These are phyloP conservation scores for Otolemur garnettii DNA, from an alignment of 2,113 vertebrate species.

Conservation along the genomic window DNA sequence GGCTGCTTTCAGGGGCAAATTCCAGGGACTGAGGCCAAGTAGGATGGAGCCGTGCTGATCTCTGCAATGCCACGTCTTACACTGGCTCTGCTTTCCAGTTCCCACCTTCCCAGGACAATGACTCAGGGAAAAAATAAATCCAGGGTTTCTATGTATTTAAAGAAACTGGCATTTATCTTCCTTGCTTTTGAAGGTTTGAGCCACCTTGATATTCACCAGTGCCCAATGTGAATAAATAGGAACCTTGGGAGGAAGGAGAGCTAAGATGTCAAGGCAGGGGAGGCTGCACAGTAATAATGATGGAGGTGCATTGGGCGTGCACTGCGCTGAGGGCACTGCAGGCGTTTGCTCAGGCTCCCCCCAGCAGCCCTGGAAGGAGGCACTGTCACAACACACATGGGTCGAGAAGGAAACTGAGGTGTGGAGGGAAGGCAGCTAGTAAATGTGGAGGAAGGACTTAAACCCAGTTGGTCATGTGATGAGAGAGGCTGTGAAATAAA, in stretches of 20 bases:
- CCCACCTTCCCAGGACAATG: background rate
- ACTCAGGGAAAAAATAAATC: background rate
- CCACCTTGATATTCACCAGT: too few relatives aligned
- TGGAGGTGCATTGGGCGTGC: accelerated
- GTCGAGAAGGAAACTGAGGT: background rate
- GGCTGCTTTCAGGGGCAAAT: background rate
- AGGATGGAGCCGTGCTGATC: background rate
- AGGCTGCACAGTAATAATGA: background rate
- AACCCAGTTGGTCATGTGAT: background rate
- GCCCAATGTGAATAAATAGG: background rate
- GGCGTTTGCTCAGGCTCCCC: accelerated
- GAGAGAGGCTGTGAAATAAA: too few relatives aligned
- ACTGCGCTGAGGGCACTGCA: too few relatives aligned
- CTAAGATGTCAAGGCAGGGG: background rate
- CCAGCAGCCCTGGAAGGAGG: background rate
- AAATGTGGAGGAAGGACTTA: background rate
- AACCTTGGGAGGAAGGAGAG: background rate
- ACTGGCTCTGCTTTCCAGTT: background rate
- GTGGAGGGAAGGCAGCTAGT: background rate
- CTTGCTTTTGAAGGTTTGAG: background rate
- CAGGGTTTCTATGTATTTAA: background rate
- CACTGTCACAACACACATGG: background rate
- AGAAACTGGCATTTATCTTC: background rate
- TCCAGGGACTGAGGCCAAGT: background rate
- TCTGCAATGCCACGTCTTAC: background rate